A percentile compares a stretch with the other conserved stretches of the same genome.
Conservation (phyloP, 2,888 invertebrate species). For the Sphaerophoria taeniata region DNA sequence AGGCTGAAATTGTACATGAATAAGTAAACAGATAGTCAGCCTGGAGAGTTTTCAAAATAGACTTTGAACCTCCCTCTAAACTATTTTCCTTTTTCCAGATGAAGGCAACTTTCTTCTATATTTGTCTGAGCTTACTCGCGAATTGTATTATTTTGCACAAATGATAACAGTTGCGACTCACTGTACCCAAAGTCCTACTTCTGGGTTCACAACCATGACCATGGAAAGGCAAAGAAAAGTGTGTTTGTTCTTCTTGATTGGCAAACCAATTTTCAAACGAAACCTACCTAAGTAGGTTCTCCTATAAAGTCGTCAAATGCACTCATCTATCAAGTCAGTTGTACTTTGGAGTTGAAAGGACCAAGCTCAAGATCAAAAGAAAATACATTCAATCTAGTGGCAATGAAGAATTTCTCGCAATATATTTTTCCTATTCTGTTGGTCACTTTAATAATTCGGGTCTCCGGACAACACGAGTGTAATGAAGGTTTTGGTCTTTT, state of each 20-base stretch:
- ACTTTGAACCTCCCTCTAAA: no score
- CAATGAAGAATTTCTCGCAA: conserved; percentile 29
- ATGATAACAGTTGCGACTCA: not conserved
- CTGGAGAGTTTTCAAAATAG: no score
- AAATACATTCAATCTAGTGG: not conserved
- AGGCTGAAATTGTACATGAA: no score
- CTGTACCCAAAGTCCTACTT: conserved; percentile 28
- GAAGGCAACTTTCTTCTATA: no score
- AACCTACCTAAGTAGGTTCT: not conserved
- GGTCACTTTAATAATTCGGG: not conserved
- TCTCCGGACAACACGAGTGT: not conserved
- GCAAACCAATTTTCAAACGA: not conserved
- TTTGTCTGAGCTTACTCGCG: no score
- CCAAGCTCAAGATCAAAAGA: not conserved
- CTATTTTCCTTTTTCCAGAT: no score
- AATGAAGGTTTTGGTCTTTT: conserved; percentile 78
- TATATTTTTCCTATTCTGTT: not conserved
- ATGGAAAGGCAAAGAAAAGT: conserved; percentile 3
- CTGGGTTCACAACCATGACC: conserved; percentile 55
- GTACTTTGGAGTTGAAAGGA: conserved; percentile 19
- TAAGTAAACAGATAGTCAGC: no score
- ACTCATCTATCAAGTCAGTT: conserved; percentile 34
- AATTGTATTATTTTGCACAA: no score
- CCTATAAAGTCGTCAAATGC: conserved; percentile 56
- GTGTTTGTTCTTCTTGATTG: conserved; percentile 57